These are phyloP conservation scores for Rhabdomys dilectus DNA, from an alignment of 2,113 vertebrate species.

Conservation along the genomic window DNA sequence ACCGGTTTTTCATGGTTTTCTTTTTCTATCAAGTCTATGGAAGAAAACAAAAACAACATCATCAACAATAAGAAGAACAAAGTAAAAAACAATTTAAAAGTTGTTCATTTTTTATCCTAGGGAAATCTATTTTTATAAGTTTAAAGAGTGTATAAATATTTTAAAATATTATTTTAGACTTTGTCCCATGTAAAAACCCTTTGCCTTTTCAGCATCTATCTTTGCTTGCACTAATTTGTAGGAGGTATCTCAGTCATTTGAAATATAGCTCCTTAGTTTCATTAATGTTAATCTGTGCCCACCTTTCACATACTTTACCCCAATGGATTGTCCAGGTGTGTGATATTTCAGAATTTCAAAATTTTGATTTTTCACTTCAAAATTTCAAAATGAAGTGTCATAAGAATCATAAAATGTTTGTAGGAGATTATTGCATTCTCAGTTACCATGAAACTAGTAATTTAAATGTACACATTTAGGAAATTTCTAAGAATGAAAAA, in stretches of 20 bases:
- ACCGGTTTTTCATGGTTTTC: conserved; percentile 53
- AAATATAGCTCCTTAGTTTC: neutral
- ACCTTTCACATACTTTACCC: neutral
- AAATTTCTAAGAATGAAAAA: neutral
- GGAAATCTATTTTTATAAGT: neutral
- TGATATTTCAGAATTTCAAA: neutral
- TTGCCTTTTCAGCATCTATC: neutral
- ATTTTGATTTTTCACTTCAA: neutral
- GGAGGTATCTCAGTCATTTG: neutral
- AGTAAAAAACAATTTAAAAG: neutral
- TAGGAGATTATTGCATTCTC: too few relatives aligned
- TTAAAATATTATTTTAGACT: neutral
- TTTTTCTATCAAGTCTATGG: neutral
- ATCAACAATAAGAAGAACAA: neutral
- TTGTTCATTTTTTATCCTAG: neutral
- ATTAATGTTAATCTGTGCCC: too few relatives aligned
- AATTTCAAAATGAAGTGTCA: neutral
- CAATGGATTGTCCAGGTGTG: neutral
- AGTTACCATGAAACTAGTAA: neutral
- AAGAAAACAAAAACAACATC: neutral
- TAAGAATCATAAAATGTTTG: neutral
- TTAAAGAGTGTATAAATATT: neutral
- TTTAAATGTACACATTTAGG: neutral
- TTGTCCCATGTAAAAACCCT: neutral
- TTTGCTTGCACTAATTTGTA: neutral